phyloP scores from a whole-genome alignment of 2,888 invertebrate species.

The Habrosyne pyritoides region DNA sequence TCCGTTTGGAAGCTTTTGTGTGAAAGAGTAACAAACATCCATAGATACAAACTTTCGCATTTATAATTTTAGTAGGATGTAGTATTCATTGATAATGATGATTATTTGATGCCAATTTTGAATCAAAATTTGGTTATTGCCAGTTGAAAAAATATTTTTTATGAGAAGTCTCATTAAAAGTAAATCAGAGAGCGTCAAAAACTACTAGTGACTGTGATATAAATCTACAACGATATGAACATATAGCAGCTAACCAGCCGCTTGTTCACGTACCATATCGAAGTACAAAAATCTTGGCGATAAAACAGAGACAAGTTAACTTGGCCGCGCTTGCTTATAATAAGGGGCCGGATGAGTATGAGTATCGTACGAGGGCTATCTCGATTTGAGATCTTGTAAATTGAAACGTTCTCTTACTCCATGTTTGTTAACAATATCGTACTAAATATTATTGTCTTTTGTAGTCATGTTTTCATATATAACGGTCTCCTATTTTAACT shows the following conservation, averaged over 20 bases:
- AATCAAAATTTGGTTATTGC: too few species aligned
- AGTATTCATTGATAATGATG: too few species aligned
- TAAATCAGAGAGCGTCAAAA: constrained; percentile 47
- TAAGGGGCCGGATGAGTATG: constrained; percentile 67
- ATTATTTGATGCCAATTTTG: too few species aligned
- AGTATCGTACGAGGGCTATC: constrained; percentile 72
- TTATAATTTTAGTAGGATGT: too few species aligned
- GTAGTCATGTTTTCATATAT: neutral
- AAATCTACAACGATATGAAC: constrained; percentile 58
- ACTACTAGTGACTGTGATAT: constrained; percentile 50
- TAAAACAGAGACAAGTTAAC: constrained; percentile 79
- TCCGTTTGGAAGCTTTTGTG: too few species aligned
- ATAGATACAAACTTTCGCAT: too few species aligned
- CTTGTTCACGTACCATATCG: constrained; percentile 64
- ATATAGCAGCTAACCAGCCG: constrained; percentile 37
- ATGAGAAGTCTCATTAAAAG: constrained; percentile 45
- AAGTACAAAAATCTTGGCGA: constrained; percentile 73
- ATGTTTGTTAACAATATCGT: constrained; percentile 51
- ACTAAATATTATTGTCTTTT: constrained; percentile 29
- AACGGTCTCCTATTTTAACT: neutral
- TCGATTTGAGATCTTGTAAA: constrained; percentile 72
- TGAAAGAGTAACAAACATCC: too few species aligned
- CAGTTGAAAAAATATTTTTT: neutral
- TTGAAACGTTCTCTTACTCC: constrained; percentile 75
- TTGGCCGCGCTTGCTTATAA: constrained; percentile 69